A percentile compares a stretch with the other conserved stretches of the same genome.
Conservation (phyloP, 2,113 vertebrate genomes). For the Phainopepla nitens region DNA sequence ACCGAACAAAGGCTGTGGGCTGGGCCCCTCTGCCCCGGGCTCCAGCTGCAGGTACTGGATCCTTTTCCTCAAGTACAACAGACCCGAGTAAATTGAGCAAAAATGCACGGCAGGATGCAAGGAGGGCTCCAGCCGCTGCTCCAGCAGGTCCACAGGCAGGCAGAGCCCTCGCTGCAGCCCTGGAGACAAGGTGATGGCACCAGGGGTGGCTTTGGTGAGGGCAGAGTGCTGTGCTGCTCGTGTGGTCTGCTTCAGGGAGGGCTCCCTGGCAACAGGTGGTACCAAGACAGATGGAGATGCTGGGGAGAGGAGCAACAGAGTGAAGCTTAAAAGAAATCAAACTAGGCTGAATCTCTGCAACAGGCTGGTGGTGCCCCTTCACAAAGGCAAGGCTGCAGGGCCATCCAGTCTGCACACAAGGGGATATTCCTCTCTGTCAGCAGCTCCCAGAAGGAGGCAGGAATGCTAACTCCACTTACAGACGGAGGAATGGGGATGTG, state of each 20-base stretch:
- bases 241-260: accelerated
- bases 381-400: not conserved
- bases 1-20: conserved; percentile 36
- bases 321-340: not conserved
- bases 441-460: not conserved
- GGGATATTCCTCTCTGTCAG: not conserved
- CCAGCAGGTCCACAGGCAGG: not conserved
- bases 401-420: no score
- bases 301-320: not conserved
- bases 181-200: not conserved
- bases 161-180: not conserved
- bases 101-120: not conserved
- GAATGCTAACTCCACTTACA: not conserved
- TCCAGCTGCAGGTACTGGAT: not conserved
- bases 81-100: not conserved
- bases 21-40: not conserved
- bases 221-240: accelerated
- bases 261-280: not conserved
- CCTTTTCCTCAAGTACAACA: not conserved
- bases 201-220: not conserved
- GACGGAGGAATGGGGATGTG: accelerated
- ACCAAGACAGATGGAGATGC: not conserved
- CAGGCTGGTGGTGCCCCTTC: accelerated
- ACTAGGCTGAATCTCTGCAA: not conserved
- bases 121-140: not conserved